These are phyloP conservation scores for Eutrigla gurnardus DNA, from an alignment of 2,797 vertebrate species.

Conservation along the genomic window DNA sequence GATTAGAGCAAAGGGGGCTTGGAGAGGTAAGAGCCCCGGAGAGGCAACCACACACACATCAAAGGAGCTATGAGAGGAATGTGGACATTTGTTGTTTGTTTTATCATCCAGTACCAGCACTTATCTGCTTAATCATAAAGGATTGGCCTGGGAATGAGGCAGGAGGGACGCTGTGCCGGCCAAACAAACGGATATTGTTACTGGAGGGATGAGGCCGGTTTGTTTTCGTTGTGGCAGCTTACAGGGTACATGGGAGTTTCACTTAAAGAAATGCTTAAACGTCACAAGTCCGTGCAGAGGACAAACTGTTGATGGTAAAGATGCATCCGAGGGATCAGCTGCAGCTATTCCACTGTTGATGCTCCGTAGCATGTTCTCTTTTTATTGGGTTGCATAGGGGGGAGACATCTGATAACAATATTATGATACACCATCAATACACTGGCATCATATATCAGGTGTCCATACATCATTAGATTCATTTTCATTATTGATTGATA, in stretches of 20 bases:
- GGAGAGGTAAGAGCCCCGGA: conserved; percentile 56
- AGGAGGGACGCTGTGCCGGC: conserved; percentile 43
- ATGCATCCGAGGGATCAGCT: conserved; percentile 10
- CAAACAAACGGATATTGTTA: conserved; percentile 58
- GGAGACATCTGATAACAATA: not conserved
- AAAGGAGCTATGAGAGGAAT: conserved; percentile 80
- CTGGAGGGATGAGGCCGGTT: conserved; percentile 36
- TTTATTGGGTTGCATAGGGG: not conserved
- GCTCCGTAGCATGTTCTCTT: not conserved
- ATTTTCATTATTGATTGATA: not conserved
- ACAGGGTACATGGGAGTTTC: conserved; percentile 45
- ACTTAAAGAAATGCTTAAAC: conserved; percentile 34
- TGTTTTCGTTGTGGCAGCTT: conserved; percentile 31
- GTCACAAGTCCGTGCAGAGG: conserved; percentile 16
- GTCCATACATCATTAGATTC: not conserved
- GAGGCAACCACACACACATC: conserved; percentile 64
- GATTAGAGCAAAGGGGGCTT: conserved; percentile 72
- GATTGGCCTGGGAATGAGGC: conserved; percentile 65
- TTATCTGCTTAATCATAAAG: conserved; percentile 76
- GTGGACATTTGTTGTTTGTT: conserved; percentile 79
- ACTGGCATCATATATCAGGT: not conserved
- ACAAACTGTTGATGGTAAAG: conserved; percentile 8
- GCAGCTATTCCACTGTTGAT: conserved; percentile 5
- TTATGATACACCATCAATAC: not conserved
- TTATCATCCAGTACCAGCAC: conserved; percentile 73